Evolutionary conservation across 2,888 invertebrate species (phyloP), one percentile per base, ranked within the genome.

Genomic region (Dryomyza anilis): DNA sequence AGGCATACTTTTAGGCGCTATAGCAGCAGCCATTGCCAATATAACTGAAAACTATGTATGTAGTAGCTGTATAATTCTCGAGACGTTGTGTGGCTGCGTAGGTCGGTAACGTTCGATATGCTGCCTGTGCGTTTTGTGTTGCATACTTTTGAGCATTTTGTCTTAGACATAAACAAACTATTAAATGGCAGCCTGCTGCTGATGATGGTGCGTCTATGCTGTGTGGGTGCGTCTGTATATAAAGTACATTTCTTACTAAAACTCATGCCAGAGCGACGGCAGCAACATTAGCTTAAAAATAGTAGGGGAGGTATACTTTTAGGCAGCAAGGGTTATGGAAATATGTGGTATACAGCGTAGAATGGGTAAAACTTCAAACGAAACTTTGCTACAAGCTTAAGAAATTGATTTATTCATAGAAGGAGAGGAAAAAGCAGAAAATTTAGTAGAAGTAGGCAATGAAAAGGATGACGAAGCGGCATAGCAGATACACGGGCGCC

Each of bases 1-100:
- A n/a, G n/a, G n/a, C 71, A 69, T 70, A 75, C 72, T 75, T 71
- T 73, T 74, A 77, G 80, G 79, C 79, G 73, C 70, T 69, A 52
- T 61, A 73, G 70, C 68, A 25, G 25, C 50, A 23, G 55, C 29
- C n/a, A n/a, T n/a, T n/a, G n/a, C n/a, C n/a, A n/a, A n/a, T n/a
- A n/a, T n/a, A n/a, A n/a, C n/a, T n/a, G n/a, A n/a, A n/a, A n/a
- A n/a, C n/a, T n/a, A n/a, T n/a, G n/a, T n/a, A n/a, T n/a, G n/a
- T n/a, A n/a, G n/a, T n/a, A 27, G 43, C 19, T 50, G 25, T 36
- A 61, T 61, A 52, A 52, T 61, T 61, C n/a, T 52, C 19, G 52
- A 61, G 61, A 61, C 43, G 36, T 61, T 61, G 30, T 60, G 39
- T 33, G 43, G 33, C 60, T 55, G 36, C 64, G 64, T 57, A 64